Evolutionary conservation across 2,888 invertebrate genomes (phyloP).

Genomic region (Heliconius ismenius): DNA sequence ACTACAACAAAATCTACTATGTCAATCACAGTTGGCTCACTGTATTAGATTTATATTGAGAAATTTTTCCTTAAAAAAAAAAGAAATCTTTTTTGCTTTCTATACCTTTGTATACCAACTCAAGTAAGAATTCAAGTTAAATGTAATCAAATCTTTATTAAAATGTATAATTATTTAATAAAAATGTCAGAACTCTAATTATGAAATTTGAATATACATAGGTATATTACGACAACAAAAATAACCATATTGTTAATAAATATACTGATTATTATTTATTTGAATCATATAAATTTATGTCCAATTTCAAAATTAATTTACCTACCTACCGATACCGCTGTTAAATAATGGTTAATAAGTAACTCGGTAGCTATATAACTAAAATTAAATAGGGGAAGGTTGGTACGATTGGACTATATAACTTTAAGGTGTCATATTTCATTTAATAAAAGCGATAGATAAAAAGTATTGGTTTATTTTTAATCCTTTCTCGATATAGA

Average conservation of each 20-base stretch:
- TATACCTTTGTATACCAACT: too few relatives aligned
- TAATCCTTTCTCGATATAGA: too few relatives aligned
- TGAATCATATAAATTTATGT: background rate
- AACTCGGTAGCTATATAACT: too few relatives aligned
- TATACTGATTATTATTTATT: background rate
- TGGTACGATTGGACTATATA: too few relatives aligned
- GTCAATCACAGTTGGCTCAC: background rate
- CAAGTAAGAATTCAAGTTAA: background rate
- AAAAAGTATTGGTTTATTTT: too few relatives aligned
- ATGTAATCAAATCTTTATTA: background rate
- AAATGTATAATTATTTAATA: background rate
- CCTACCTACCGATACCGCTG: background rate
- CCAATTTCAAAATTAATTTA: background rate
- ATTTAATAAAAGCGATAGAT: too few relatives aligned
- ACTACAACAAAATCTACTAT: too few relatives aligned
- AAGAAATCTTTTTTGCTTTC: background rate
- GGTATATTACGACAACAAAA: background rate
- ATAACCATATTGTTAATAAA: too few relatives aligned
- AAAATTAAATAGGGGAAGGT: background rate
- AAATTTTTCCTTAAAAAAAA: background rate
- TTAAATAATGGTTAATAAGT: background rate
- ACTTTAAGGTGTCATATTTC: too few relatives aligned
- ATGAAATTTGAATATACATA: too few relatives aligned
- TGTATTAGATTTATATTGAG: background rate
- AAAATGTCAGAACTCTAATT: background rate